phyloP scores from a whole-genome alignment of 2,888 invertebrate genomes.

The Euspilapteryx auroguttella region DNA sequence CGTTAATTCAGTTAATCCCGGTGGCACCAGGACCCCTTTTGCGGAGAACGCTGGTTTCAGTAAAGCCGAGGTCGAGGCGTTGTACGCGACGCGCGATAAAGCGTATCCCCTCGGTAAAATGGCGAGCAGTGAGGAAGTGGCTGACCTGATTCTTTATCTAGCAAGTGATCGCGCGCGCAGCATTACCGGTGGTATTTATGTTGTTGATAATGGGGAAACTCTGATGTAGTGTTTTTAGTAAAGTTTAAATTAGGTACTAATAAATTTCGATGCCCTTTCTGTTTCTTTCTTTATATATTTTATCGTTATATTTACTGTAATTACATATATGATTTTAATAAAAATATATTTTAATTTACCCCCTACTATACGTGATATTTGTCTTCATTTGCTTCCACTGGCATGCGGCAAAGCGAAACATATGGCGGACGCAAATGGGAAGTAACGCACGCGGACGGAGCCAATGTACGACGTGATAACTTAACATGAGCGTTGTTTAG shows the following conservation, averaged over 20 bases:
- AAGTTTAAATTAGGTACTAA: too few species aligned
- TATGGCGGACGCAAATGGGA: slow-evolving; percentile 44
- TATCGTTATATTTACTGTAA: too few species aligned
- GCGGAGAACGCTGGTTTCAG: slow-evolving; percentile 68
- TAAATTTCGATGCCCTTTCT: too few species aligned
- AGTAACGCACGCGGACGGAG: slow-evolving; percentile 17
- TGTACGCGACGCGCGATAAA: slow-evolving; percentile 75
- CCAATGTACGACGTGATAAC: slow-evolving; percentile 14
- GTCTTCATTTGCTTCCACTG: slow-evolving; percentile 34
- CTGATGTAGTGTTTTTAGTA: slow-evolving; percentile 14
- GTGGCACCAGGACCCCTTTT: slow-evolving; percentile 77
- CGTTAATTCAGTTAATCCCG: slow-evolving; percentile 90
- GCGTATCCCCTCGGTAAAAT: slow-evolving; percentile 88
- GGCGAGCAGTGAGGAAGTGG: slow-evolving; percentile 82
- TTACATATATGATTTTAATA: too few species aligned
- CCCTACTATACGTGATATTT: slow-evolving; percentile 25
- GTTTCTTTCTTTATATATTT: too few species aligned
- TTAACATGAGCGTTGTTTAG: slow-evolving; percentile 6
- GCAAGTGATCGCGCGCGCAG: slow-evolving; percentile 85
- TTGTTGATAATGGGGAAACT: slow-evolving; percentile 48
- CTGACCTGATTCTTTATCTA: slow-evolving; percentile 85
- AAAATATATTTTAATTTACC: slow-evolving; percentile 35
- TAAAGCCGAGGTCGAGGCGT: slow-evolving; percentile 60
- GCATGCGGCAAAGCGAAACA: slow-evolving; percentile 34
- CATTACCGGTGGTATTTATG: slow-evolving; percentile 75